Conservation (phyloP, 2,888 invertebrate genomes). For the Cyrtodaria siliqua region DNA sequence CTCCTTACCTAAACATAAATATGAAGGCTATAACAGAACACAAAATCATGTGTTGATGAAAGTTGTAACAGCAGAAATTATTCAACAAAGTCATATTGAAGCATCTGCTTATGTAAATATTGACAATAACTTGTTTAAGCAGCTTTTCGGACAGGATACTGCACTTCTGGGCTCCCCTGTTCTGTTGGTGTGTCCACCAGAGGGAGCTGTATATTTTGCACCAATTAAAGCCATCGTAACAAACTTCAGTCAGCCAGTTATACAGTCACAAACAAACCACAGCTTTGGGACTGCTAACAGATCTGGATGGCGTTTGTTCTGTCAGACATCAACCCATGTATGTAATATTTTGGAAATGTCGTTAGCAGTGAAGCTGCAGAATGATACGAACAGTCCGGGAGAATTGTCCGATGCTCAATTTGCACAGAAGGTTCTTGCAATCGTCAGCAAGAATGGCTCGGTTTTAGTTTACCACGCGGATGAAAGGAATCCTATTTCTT, state of each 20-base stretch:
- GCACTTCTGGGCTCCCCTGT: conserved; percentile 43
- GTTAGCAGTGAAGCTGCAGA: neutral
- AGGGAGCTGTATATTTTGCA: conserved; percentile 45
- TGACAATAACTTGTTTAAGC: conserved; percentile 30
- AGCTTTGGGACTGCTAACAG: neutral
- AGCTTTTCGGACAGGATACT: conserved; percentile 43
- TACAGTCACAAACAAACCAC: conserved; percentile 1
- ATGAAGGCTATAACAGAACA: too few species aligned
- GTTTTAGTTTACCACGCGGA: conserved; percentile 20
- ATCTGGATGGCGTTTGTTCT: conserved; percentile 7
- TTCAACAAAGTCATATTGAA: neutral
- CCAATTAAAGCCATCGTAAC: conserved; percentile 20
- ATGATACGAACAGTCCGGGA: too few species aligned
- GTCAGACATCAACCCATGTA: conserved; percentile 38
- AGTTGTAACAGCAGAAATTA: conserved; percentile 22
- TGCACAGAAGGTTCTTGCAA: conserved; percentile 2
- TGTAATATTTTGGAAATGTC: conserved; percentile 6
- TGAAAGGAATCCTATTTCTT: neutral
- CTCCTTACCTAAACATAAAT: too few species aligned
- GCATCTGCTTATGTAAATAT: conserved; percentile 22
- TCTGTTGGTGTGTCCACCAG: conserved; percentile 45
- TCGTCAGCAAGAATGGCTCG: conserved; percentile 21
- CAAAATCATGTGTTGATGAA: conserved; percentile 5
- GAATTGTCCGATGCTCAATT: too few species aligned
- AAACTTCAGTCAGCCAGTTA: too few species aligned